These are phyloP conservation scores for Podarcis raffonei DNA, from an alignment of 2,113 vertebrate genomes.

Conservation along the genomic window DNA sequence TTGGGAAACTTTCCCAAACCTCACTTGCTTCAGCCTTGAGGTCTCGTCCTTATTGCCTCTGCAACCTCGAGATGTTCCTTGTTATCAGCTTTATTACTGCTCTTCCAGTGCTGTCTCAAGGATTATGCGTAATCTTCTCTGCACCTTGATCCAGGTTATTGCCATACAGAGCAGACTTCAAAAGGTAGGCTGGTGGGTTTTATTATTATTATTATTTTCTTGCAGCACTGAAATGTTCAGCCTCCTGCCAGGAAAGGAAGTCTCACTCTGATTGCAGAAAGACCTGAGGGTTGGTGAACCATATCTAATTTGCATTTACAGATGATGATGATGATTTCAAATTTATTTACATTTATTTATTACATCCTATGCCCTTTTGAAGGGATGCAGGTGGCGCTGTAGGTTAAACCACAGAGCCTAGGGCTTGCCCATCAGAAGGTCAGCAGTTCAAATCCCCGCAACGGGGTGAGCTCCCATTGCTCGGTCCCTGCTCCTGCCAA, in stretches of 20 bases:
- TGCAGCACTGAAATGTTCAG: constrained; percentile 19
- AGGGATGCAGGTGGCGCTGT: too few relatives aligned
- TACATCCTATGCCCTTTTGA: too few relatives aligned
- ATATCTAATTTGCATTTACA: constrained; percentile 18
- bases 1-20: constrained; percentile 8
- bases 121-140: constrained; percentile 3
- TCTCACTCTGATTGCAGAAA: background rate
- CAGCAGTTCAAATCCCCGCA: rapidly evolving
- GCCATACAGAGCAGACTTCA: constrained; percentile 45
- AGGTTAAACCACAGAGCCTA: too few relatives aligned
- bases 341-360: too few relatives aligned
- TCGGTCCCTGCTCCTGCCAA: too few relatives aligned
- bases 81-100: background rate
- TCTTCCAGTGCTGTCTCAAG: background rate
- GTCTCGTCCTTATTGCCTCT: too few relatives aligned
- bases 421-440: too few relatives aligned
- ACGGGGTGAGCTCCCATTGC: too few relatives aligned
- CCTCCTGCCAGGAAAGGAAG: constrained; percentile 32
- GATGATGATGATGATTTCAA: too few relatives aligned
- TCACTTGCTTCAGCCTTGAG: background rate
- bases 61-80: too few relatives aligned
- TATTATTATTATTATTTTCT: constrained; percentile 1
- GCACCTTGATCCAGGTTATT: constrained; percentile 37
- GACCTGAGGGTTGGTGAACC: background rate
- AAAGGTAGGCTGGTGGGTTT: constrained; percentile 33